Evolutionary conservation across 2,113 vertebrate species (phyloP).

Genomic region (Bubo bubo): DNA sequence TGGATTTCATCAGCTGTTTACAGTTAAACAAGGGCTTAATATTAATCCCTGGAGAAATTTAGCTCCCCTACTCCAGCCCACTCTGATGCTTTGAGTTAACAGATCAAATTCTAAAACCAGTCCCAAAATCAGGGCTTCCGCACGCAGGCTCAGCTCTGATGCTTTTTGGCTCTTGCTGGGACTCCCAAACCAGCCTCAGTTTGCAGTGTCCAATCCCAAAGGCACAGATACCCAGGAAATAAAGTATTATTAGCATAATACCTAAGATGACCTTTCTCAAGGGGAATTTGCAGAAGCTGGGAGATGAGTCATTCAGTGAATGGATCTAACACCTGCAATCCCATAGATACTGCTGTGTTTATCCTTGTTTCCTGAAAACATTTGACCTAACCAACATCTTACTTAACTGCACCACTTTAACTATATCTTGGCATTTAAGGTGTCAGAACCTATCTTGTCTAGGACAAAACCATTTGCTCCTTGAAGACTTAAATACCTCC

Average conservation of each 20-base stretch:
- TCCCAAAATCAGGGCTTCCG: neutral
- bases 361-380: neutral
- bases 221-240: neutral
- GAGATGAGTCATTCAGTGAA: constrained; percentile 2
- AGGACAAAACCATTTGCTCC: neutral
- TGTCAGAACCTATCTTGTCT: neutral
- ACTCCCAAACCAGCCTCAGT: neutral
- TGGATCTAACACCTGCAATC: neutral
- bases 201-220: neutral
- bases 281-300: constrained; percentile 17
- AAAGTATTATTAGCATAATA: constrained; percentile 13
- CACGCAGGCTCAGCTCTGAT: neutral
- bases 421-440: neutral
- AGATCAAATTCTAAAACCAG: neutral
- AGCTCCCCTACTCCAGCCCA: neutral
- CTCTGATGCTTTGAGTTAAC: neutral
- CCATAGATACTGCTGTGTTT: neutral
- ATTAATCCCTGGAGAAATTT: constrained; percentile 35
- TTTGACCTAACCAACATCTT: neutral
- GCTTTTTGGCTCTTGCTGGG: neutral
- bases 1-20: constrained; percentile 42
- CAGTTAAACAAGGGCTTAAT: constrained; percentile 41
- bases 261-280: constrained; percentile 23
- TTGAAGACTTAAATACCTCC: neutral
- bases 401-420: neutral